Conservation (phyloP, 2,797 vertebrate species). For the Pseudochirops cupreus region DNA sequence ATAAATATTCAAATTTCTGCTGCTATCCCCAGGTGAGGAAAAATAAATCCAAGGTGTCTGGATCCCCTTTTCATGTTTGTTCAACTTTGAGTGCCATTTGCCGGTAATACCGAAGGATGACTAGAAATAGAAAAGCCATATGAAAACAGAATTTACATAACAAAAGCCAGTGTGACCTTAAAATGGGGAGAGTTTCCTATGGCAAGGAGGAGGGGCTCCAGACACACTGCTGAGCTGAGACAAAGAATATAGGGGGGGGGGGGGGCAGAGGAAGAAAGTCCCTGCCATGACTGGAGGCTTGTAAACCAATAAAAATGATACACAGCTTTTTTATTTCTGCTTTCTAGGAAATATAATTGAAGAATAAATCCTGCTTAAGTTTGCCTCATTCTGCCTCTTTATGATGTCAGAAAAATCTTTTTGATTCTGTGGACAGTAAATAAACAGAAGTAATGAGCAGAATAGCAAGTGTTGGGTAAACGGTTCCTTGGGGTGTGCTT, state of each 20-base stretch:
- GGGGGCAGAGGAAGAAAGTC: background rate
- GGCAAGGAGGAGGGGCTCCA: conserved; percentile 14
- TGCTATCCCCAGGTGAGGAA: background rate
- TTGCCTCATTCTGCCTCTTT: conserved; percentile 64
- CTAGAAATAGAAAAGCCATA: conserved; percentile 33
- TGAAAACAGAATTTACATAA: conserved; percentile 39
- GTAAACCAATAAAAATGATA: conserved; percentile 68
- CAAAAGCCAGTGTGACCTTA: conserved; percentile 48
- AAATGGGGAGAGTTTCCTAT: accelerated
- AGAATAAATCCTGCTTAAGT: conserved; percentile 70
- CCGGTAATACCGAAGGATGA: conserved; percentile 29
- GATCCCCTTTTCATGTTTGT: conserved; percentile 52
- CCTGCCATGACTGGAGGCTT: conserved; percentile 64
- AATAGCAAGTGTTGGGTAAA: conserved; percentile 72
- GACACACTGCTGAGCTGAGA: background rate
- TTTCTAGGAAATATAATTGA: conserved; percentile 74
- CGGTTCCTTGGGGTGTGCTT: conserved; percentile 60
- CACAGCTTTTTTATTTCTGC: conserved; percentile 54
- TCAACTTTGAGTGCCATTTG: conserved; percentile 9
- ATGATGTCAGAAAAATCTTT: conserved; percentile 44
- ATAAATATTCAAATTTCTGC: background rate
- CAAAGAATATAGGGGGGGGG: conserved; percentile 52
- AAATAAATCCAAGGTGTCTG: conserved; percentile 42
- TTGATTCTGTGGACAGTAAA: conserved; percentile 74
- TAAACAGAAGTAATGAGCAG: conserved; percentile 73